A percentile compares a stretch with the other conserved stretches of the same genome.
phyloP scores from a whole-genome alignment of 1,140 invertebrate genomes.

The Atta cephalotes region DNA sequence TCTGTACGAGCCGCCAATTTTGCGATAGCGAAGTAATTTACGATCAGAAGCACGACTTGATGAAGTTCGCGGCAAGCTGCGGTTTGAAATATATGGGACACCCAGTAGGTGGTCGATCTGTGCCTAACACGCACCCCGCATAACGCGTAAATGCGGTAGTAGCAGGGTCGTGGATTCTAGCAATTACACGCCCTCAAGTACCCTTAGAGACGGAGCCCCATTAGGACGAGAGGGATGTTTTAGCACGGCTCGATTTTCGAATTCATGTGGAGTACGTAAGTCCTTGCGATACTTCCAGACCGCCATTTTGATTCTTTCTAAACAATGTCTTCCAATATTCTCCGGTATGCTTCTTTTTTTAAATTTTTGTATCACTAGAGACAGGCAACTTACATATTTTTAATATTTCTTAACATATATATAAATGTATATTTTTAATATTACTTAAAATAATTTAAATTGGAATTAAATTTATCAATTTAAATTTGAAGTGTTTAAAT shows the following conservation, averaged over 20 bases:
- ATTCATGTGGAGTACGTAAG: constrained; percentile 65
- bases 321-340: constrained; percentile 18
- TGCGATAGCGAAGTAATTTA: constrained; percentile 52
- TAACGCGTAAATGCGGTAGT: constrained; percentile 83
- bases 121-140: constrained; percentile 76
- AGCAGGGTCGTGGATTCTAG: constrained; percentile 85
- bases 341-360: background rate
- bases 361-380: background rate
- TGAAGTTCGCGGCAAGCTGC: constrained; percentile 49
- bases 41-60: constrained; percentile 48
- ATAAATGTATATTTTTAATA: background rate
- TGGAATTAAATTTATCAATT: background rate
- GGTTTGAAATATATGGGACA: constrained; percentile 72
- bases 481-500: background rate
- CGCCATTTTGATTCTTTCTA: constrained; percentile 33
- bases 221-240: constrained; percentile 84
- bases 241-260: constrained; percentile 80
- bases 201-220: constrained; percentile 84
- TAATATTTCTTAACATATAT: background rate
- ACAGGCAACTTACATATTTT: background rate
- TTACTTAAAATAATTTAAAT: constrained; percentile 1
- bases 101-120: constrained; percentile 79
- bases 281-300: constrained; percentile 10
- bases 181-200: constrained; percentile 86
- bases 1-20: constrained; percentile 31